Percentiles rank a stretch among this genome's conserved stretches.
These are phyloP conservation scores for Cheilosia soror DNA, from an alignment of 2,888 invertebrate species.

Conservation along the genomic window DNA sequence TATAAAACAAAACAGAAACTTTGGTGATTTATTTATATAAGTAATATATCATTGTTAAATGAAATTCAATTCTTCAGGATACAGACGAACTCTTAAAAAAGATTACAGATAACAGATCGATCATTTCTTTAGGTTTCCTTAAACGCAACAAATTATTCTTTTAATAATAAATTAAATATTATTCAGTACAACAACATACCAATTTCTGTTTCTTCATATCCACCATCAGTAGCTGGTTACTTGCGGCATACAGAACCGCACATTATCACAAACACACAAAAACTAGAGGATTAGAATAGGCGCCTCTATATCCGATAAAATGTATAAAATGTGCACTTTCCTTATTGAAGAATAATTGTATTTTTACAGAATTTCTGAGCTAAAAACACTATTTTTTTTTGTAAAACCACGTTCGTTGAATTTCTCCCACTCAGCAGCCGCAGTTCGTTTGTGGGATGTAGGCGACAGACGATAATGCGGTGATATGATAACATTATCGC, in stretches of 20 bases:
- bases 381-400: neutral
- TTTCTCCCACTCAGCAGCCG: conserved; percentile 2
- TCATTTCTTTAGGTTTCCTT: no score
- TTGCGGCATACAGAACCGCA: neutral
- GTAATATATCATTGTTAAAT: no score
- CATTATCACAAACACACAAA: neutral
- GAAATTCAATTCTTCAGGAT: no score
- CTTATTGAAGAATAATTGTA: neutral
- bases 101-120: no score
- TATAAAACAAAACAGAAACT: no score
- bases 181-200: conserved; percentile 22
- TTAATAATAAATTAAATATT: neutral
- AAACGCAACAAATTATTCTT: no score
- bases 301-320: neutral
- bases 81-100: no score
- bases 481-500: conserved; percentile 74
- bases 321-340: conserved; percentile 8
- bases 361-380: conserved; percentile 8
- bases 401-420: conserved; percentile 5
- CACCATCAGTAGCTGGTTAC: neutral
- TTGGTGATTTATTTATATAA: no score
- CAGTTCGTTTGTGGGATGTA: conserved; percentile 24
- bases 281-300: neutral
- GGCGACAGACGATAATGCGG: conserved; percentile 54
- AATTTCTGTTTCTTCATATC: conserved; percentile 28